Conservation (phyloP, 1,140 invertebrate genomes). For the Drosophila guanche region DNA sequence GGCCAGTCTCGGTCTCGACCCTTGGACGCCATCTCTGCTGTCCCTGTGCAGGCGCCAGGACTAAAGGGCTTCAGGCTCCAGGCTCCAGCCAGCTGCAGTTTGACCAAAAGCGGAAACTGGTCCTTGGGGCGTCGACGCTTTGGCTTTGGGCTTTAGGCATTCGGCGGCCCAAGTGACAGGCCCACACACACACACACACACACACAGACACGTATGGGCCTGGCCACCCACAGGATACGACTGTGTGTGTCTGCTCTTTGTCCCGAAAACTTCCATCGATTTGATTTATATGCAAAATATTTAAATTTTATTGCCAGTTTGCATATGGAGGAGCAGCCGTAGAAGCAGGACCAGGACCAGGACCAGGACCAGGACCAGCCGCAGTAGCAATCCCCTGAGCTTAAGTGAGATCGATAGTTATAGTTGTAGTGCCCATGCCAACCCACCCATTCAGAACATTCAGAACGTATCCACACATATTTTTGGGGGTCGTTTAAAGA, state of each 20-base stretch:
- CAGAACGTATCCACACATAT: not conserved
- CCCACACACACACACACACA: constrained; percentile 1
- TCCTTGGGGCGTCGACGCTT: constrained; percentile 62
- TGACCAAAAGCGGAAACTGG: constrained; percentile 53
- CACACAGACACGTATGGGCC: not conserved
- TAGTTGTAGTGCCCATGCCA: constrained; percentile 42
- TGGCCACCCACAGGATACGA: constrained; percentile 13
- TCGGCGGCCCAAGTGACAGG: constrained; percentile 21
- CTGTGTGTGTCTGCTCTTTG: constrained; percentile 30
- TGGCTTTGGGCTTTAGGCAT: constrained; percentile 17
- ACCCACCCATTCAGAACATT: not conserved
- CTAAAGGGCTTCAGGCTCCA: no score
- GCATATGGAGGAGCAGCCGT: constrained; percentile 59
- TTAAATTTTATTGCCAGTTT: constrained; percentile 80
- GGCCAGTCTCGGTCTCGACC: constrained; percentile 10
- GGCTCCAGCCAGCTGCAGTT: constrained; percentile 33
- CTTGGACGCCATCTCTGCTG: not conserved
- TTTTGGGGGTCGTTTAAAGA: constrained; percentile 19
- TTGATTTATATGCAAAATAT: constrained; percentile 82
- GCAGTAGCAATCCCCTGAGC: constrained; percentile 31
- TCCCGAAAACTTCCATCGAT: constrained; percentile 76
- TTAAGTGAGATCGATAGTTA: constrained; percentile 79
- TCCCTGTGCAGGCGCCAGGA: constrained; percentile 1
- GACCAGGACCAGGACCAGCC: constrained; percentile 9
- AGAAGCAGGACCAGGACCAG: constrained; percentile 15